Evolutionary conservation across 2,888 invertebrate species (phyloP).

Genomic region (Limnephilus marmoratus): DNA sequence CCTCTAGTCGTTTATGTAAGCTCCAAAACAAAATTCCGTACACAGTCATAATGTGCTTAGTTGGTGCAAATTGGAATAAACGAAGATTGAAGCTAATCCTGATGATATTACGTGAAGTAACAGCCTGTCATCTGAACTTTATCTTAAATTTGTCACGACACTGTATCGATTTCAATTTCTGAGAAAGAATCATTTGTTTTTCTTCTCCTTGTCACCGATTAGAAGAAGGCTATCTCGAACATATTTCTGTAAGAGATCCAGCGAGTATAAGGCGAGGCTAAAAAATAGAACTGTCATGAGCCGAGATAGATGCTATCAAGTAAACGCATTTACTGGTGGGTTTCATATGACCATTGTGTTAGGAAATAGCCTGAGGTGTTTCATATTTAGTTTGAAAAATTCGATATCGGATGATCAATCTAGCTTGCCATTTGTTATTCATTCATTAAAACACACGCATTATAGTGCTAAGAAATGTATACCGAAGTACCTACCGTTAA

Average conservation of each 20-base stretch:
- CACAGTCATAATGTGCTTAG: not conserved
- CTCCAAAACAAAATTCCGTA: no score
- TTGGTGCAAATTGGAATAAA: not conserved
- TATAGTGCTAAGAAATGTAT: not conserved
- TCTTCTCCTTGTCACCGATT: conserved; percentile 41
- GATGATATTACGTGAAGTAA: not conserved
- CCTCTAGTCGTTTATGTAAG: no score
- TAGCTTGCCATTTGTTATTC: conserved; percentile 28
- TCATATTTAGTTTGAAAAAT: conserved; percentile 49
- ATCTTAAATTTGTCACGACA: conserved; percentile 21
- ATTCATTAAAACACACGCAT: conserved; percentile 12
- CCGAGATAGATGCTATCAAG: conserved; percentile 64
- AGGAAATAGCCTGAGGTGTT: conserved; percentile 47
- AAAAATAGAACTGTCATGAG: conserved; percentile 66
- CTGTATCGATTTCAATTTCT: conserved; percentile 57
- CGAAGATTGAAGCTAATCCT: not conserved
- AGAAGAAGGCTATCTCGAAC: conserved; percentile 60
- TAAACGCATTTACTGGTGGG: conserved; percentile 60
- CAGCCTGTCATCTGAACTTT: not conserved
- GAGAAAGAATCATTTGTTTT: conserved; percentile 43
- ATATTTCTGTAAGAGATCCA: conserved; percentile 51
- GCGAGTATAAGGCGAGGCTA: conserved; percentile 50
- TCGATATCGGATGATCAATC: conserved; percentile 59
- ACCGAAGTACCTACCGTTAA: not conserved
- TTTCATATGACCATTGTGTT: conserved; percentile 58